Percentiles rank a stretch among this genome's conserved stretches.
These are phyloP conservation scores for Acanthurus leucopareius DNA, from an alignment of 2,797 vertebrate species.

Conservation along the genomic window DNA sequence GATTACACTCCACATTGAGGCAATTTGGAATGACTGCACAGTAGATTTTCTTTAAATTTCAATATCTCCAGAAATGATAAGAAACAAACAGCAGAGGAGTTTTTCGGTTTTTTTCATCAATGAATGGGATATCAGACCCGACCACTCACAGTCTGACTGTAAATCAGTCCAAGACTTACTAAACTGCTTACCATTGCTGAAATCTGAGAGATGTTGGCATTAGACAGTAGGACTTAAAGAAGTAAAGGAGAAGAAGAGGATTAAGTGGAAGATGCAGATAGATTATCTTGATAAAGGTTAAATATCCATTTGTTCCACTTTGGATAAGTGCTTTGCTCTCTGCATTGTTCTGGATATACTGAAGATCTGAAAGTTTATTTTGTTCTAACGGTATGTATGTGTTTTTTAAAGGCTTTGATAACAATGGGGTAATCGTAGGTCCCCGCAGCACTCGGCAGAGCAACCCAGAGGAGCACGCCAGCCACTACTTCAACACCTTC, in stretches of 20 bases:
- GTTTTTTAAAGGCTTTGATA: constrained; percentile 91
- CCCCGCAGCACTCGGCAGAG: constrained; percentile 96
- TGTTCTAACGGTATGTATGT: constrained; percentile 18
- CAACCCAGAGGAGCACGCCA: constrained; percentile 96
- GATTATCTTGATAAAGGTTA: background rate
- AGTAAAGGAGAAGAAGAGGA: background rate
- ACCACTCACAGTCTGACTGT: background rate
- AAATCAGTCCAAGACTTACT: background rate
- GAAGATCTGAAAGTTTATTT: background rate
- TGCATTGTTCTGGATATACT: constrained; percentile 21
- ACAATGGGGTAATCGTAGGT: constrained; percentile 93
- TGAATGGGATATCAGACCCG: background rate
- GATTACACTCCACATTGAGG: background rate
- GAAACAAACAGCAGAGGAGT: background rate
- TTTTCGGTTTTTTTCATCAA: background rate
- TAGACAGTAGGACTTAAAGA: background rate
- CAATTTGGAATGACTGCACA: background rate
- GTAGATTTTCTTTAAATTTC: background rate
- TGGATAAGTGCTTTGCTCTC: constrained; percentile 19
- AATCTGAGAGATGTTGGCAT: background rate
- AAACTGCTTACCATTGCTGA: background rate
- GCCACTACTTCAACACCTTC: constrained; percentile 96
- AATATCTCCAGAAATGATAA: background rate
- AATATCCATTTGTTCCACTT: background rate
- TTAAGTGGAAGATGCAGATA: background rate